Evolutionary conservation across 2,113 vertebrate species (phyloP).

Genomic region (Propithecus coquereli): DNA sequence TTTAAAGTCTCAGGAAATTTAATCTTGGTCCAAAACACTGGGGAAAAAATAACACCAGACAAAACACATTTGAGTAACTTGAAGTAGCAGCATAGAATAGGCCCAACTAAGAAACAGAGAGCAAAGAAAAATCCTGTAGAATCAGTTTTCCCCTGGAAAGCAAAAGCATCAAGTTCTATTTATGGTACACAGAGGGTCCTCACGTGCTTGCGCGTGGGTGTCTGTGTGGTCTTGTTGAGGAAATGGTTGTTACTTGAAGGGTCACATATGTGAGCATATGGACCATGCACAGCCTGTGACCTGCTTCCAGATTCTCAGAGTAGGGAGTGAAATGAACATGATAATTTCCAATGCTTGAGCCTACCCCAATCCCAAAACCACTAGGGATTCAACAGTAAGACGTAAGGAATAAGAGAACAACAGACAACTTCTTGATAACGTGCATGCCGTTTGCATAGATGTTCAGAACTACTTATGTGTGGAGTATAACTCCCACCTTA

Average conservation of each 20-base stretch:
- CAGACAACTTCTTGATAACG: neutral
- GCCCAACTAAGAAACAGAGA: neutral
- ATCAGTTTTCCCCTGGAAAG: neutral
- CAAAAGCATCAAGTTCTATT: neutral
- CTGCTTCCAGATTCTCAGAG: neutral
- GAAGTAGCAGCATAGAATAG: neutral
- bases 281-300: neutral
- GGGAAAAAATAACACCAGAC: neutral
- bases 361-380: neutral
- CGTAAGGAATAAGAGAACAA: neutral
- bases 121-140: neutral
- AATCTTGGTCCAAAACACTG: slow-evolving; percentile 38
- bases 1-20: slow-evolving; percentile 47
- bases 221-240: neutral
- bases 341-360: neutral
- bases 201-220: rapidly evolving
- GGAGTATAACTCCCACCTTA: slow-evolving; percentile 3
- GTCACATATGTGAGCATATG: neutral
- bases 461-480: slow-evolving; percentile 29
- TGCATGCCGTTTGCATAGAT: slow-evolving; percentile 60
- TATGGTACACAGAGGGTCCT: neutral
- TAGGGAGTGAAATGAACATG: neutral
- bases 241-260: neutral
- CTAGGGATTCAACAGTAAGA: neutral
- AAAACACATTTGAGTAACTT: slow-evolving; percentile 11